Conservation (phyloP, 2,113 vertebrate genomes). For the Aplodontia rufa region DNA sequence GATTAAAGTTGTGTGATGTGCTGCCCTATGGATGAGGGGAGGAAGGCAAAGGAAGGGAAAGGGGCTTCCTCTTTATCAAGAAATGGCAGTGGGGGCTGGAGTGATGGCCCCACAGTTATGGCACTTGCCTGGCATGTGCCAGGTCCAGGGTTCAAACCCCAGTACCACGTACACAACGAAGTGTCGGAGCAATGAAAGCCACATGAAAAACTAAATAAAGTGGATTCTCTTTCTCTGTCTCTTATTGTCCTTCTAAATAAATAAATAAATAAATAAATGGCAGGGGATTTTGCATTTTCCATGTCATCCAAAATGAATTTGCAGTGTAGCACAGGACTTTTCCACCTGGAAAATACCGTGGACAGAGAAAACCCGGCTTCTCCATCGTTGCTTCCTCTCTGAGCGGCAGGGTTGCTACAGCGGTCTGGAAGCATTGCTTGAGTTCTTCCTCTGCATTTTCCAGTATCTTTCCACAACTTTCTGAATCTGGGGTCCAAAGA, state of each 20-base stretch:
- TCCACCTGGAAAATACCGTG: neutral
- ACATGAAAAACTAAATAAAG: too few relatives aligned
- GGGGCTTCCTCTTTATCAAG: neutral
- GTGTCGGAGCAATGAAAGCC: too few relatives aligned
- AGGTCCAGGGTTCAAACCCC: too few relatives aligned
- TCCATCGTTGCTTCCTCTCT: neutral
- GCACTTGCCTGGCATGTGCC: too few relatives aligned
- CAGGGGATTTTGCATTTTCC: too few relatives aligned
- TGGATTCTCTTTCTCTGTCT: too few relatives aligned
- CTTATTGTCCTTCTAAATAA: too few relatives aligned
- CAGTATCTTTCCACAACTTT: neutral
- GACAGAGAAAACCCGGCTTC: neutral
- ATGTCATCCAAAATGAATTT: neutral
- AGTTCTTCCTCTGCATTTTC: neutral
- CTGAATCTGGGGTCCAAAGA: neutral
- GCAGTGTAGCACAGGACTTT: neutral
- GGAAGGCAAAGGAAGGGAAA: neutral
- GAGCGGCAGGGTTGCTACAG: neutral
- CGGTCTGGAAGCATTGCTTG: neutral
- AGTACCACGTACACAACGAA: too few relatives aligned
- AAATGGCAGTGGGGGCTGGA: too few relatives aligned
- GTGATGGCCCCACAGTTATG: too few relatives aligned
- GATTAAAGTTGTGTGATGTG: too few relatives aligned
- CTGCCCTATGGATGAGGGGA: accelerated
- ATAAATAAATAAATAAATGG: too few relatives aligned